These are phyloP conservation scores for Streblospio benedicti DNA, from an alignment of 1,140 invertebrate genomes.

Conservation along the genomic window DNA sequence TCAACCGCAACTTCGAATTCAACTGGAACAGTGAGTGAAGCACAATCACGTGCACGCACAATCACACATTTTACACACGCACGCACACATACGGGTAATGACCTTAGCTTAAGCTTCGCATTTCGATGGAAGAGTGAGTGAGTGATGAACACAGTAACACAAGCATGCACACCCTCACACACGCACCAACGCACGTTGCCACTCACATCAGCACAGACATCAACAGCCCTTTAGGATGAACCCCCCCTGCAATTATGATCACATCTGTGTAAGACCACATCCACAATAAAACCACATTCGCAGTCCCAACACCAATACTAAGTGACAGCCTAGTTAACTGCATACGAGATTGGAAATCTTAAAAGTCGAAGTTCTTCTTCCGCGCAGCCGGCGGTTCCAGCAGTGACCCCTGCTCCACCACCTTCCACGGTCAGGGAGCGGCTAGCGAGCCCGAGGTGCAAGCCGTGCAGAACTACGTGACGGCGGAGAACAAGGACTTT, in stretches of 20 bases:
- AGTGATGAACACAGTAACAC: too few species aligned
- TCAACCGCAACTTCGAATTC: slow-evolving; percentile 13
- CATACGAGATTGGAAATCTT: too few species aligned
- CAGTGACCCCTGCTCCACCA: slow-evolving; percentile 1
- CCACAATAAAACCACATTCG: too few species aligned
- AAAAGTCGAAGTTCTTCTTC: too few species aligned
- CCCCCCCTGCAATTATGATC: too few species aligned
- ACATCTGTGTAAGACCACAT: too few species aligned
- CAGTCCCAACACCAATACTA: too few species aligned
- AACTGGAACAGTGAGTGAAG: slow-evolving; percentile 10
- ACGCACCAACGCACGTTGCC: too few species aligned
- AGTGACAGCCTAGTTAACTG: too few species aligned
- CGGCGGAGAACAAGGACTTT: background rate
- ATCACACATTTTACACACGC: background rate
- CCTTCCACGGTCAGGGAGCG: slow-evolving; percentile 1
- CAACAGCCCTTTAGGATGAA: too few species aligned
- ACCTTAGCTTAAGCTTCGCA: background rate
- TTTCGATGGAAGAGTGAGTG: background rate
- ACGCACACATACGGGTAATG: background rate
- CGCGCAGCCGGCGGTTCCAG: slow-evolving; percentile 7
- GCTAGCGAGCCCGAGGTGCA: slow-evolving; percentile 6
- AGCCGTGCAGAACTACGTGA: slow-evolving; percentile 1
- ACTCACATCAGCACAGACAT: too few species aligned
- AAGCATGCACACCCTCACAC: too few species aligned
- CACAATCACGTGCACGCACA: background rate